Conservation (phyloP, 2,888 invertebrate genomes). For the Tubulanus polymorphus region DNA sequence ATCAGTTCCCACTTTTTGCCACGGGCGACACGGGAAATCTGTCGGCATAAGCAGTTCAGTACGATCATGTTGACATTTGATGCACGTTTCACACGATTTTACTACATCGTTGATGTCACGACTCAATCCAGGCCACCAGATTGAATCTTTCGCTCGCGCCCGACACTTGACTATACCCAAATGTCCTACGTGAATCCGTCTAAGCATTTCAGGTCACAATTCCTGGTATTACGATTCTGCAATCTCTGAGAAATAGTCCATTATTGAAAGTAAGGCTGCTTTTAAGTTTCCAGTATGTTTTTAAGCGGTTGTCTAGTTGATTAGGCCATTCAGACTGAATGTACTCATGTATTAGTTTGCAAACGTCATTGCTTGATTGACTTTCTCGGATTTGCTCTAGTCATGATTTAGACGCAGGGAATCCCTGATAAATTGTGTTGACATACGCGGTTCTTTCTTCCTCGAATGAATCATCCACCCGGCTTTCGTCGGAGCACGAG, state of each 20-base stretch:
- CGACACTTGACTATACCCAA: conserved; percentile 20
- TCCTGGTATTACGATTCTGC: neutral
- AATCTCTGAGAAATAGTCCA: neutral
- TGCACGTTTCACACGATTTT: neutral
- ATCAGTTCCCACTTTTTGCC: conserved; percentile 21
- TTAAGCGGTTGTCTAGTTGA: neutral
- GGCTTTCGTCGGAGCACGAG: conserved; percentile 16
- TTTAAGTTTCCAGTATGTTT: neutral
- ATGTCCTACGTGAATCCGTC: conserved; percentile 18
- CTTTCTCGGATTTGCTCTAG: conserved; percentile 10
- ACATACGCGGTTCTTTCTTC: conserved; percentile 16
- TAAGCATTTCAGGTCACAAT: conserved; percentile 11
- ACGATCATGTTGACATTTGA: neutral
- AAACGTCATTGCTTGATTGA: neutral
- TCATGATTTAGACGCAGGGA: conserved; percentile 16
- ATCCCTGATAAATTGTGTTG: conserved; percentile 1
- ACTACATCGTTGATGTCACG: neutral
- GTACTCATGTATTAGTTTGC: neutral
- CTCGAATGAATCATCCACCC: neutral
- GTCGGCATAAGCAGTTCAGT: conserved; percentile 17
- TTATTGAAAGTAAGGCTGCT: neutral
- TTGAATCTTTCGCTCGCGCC: conserved; percentile 14
- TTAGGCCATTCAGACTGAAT: neutral
- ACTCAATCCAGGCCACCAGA: conserved; percentile 6
- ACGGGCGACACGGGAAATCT: conserved; percentile 16